Evolutionary conservation across 2,113 vertebrate species (phyloP).

Genomic region (Corvus moneduloides): DNA sequence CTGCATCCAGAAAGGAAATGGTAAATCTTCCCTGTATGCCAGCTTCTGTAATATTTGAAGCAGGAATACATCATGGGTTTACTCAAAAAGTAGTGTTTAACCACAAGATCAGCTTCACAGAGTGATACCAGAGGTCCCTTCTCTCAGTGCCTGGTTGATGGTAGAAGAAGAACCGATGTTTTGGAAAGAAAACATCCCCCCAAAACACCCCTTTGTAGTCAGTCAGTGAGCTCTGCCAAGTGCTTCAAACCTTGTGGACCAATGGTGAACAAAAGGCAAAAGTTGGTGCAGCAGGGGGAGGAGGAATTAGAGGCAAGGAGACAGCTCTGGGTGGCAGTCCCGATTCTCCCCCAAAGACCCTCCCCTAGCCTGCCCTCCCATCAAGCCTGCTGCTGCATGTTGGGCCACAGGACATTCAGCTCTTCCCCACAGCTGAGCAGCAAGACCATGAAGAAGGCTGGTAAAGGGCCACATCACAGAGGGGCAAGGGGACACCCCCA

Average conservation of each 20-base stretch:
- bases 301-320: background rate
- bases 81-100: background rate
- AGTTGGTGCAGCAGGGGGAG: background rate
- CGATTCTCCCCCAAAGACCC: background rate
- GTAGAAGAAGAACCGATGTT: background rate
- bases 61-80: background rate
- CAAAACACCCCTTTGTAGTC: background rate
- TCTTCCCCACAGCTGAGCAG: background rate
- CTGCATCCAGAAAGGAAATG: background rate
- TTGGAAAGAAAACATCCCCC: background rate
- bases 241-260: background rate
- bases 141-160: background rate
- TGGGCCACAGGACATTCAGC: background rate
- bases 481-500: background rate
- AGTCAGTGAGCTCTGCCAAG: background rate
- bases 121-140: background rate
- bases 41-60: background rate
- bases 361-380: background rate
- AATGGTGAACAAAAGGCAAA: background rate
- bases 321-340: background rate
- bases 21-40: background rate
- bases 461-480: fast-evolving
- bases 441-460: background rate
- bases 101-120: background rate
- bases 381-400: fast-evolving